Evolutionary conservation across 2,797 vertebrate genomes (phyloP), one percentile per base, ranked within the genome.

Genomic region (Rhinatrema bivittatum): DNA sequence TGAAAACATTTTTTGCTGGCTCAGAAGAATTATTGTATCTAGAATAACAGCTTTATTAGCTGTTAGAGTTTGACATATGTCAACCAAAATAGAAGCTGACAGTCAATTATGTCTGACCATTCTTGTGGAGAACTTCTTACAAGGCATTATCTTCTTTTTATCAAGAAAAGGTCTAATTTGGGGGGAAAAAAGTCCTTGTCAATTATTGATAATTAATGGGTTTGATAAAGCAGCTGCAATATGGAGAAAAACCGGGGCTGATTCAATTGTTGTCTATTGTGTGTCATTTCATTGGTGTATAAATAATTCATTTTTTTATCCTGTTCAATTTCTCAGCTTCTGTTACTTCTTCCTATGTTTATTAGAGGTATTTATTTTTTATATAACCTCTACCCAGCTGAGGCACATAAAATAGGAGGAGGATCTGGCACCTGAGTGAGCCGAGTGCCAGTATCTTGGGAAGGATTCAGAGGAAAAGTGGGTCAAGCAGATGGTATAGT

Each of bases 61-160:
- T 47, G 40, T 42, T 48, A 35, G 37, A 7, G 10, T 20, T 13
- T 51, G 47, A 53, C 31, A 41, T 30, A n/a, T 17, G 53, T 25
- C 35, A 65, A 47, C 45, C 41, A 59, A 69, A 60, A 56, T 24
- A 53, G 36, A 48, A 16, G 38, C 30, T 46, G 44, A 22, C 32
- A 57, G 35, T 51, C 65, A 60, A 65, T 71, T 60, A 70, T 53
- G 43, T 56, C 28, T 13, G 31, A 58, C 44, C 32, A 32, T 33
- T 14, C 28, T 46, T 37, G 42, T 33, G 49, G 5, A 14, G 16
- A 32, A 36, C 62, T 36, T 37, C 11, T 48, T 20, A 17, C 8
- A 25, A 7, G 23, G 6, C 5, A 19, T 6, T 38, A 40, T 36
- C 29, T 25, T 27, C 52, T 21, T 21, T 42, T 43, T 14, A 25